Conservation (phyloP, 2,888 invertebrate genomes). For the Pterostichus madidus region DNA sequence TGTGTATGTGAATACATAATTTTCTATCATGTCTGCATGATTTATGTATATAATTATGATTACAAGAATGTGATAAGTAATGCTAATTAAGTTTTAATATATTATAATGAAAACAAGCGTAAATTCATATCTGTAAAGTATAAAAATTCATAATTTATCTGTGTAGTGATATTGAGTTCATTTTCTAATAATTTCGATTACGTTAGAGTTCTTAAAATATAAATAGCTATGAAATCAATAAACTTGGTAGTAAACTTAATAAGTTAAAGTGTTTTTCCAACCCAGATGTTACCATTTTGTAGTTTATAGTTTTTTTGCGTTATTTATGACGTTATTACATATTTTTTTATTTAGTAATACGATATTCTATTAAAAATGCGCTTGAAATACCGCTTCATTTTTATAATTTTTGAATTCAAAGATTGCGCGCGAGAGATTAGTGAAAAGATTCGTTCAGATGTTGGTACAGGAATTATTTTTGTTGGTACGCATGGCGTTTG, state of each 20-base stretch:
- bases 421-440: conserved; percentile 7
- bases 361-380: too few species aligned
- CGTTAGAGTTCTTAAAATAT: not conserved
- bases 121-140: too few species aligned
- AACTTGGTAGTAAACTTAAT: not conserved
- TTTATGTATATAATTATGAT: not conserved
- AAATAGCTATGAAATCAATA: conserved; percentile 29
- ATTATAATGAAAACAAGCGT: too few species aligned
- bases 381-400: too few species aligned
- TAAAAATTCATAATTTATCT: too few species aligned
- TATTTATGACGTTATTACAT: too few species aligned
- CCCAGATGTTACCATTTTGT: not conserved
- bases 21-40: not conserved
- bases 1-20: not conserved
- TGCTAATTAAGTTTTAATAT: not conserved
- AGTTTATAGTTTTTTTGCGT: not conserved
- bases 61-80: too few species aligned
- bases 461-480: not conserved
- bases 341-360: too few species aligned
- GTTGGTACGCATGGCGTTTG: conserved; percentile 19
- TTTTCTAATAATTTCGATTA: conserved; percentile 1
- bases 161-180: too few species aligned
- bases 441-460: not conserved
- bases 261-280: not conserved
- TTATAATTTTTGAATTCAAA: too few species aligned